Evolutionary conservation across 2,797 vertebrate species (phyloP), one percentile per base, ranked within the genome.

Genomic region (Anabacerthia variegaticeps): DNA sequence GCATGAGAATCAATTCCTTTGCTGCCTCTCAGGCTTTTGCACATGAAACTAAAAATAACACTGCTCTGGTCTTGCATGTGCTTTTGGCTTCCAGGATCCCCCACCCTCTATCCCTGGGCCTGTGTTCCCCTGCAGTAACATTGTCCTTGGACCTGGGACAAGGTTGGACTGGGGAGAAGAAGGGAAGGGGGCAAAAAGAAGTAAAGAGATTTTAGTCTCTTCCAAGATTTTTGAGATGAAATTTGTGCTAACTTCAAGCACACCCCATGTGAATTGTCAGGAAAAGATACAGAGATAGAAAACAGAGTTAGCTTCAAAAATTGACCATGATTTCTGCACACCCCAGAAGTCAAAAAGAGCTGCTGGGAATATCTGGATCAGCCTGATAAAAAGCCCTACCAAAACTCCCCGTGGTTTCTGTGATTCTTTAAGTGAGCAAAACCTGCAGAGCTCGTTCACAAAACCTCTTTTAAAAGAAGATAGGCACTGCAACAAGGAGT

Each of bases 241-340:
- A 91, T 94, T 30, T 61, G 67, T 89, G 85, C 79, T 67, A 85
- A 85, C 71, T 87, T 93, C 85, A 93, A 93, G 75, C 80, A 87
- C 32, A 32, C 46, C 36, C 94, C 8, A 0, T 58, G 61, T 48
- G 74, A 95, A 73, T 80, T 89, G 82, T 96, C 96, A 95, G 65
- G 72, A 71, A 85, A 80, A 93, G 96, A 46, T 27, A 7, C 7
- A 3, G 13, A 26, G 51, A 80, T 66, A 51, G 27, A 58, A 86
- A 93, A 1, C 14, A 79, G 80, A 94, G 92, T 79, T 34, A 76
- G 67, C 22, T 76, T 85, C 19, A 94, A 84, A 80, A 94, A 76
- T 43, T 39, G 46, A 77, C 44, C 80, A 7, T 4, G 43, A 62
- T 52, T 94, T 88, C 44, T 67, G 55, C 68, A 43, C n/a, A 39